Base-by-base conservation (phyloP, 2,888 invertebrate species). In the Melinopterus prodromus region DNA sequence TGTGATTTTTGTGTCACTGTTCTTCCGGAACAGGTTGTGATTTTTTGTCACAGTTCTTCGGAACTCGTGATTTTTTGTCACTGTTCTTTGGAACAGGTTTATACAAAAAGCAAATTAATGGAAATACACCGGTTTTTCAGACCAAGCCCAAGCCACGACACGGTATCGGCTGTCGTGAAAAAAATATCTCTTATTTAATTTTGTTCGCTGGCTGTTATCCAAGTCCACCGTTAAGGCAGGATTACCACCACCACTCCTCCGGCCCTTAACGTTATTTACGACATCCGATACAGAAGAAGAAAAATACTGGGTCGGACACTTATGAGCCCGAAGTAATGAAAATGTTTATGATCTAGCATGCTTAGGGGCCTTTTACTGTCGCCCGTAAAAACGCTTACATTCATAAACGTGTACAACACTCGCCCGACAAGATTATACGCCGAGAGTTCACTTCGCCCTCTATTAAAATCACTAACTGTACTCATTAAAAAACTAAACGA, bases 321-420 rank as follows among this genome's bases (percentile, higher is more conserved):
- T 74, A 74, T 74, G 74, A 74, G 74, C 74, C 74, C 36, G 74
- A 37, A 35, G 74, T 74, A 74, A 74, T 74, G 74, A 74, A 74
- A 74, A 74, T 74, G 74, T 74, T 74, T 74, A 74, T 74, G 74
- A 74, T 35, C 74, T 35, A 35, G 37, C 74, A 74, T 37, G 74
- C 74, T 74, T 74, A 74, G 36, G 74, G 37, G 36, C 37, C n/a
- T 74, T 74, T 74, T 74, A 74, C 74, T 74, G 35, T 35, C 74
- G 37, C 74, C 35, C 26, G 74, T 74, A 74, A 74, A 74, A 37
- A 74, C 37, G 74, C 36, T 74, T 74, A 74, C 74, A 74, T 74
- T 74, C 74, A 74, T 74, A 74, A 74, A 74, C 74, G 74, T 35
- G 74, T 53, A 53, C 53, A 53, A 53, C 53, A 53, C 53, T 53